These are phyloP conservation scores for Rallus limicola DNA, from an alignment of 2,113 vertebrate species.

Conservation along the genomic window DNA sequence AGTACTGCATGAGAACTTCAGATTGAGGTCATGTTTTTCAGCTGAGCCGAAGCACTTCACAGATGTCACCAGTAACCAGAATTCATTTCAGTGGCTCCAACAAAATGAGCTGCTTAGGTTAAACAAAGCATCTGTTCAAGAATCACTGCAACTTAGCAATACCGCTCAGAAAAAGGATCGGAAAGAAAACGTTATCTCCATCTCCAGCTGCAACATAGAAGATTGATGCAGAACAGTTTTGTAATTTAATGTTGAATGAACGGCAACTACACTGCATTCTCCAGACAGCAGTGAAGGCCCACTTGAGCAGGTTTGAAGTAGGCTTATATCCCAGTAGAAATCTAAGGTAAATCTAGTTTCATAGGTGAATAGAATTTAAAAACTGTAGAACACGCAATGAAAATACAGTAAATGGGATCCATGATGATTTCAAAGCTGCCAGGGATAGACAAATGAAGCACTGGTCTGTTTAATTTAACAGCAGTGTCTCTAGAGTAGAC, in stretches of 20 bases:
- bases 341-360: background rate
- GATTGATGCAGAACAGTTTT: background rate
- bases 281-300: background rate
- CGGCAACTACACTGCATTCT: background rate
- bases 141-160: background rate
- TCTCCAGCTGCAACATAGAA: background rate
- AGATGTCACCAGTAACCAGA: background rate
- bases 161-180: background rate
- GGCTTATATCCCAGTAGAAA: background rate
- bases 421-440: background rate
- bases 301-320: background rate
- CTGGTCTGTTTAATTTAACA: background rate
- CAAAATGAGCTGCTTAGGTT: background rate
- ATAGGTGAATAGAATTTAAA: background rate
- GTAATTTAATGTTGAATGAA: background rate
- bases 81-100: background rate
- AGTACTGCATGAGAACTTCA: background rate
- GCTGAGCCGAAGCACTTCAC: background rate
- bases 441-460: background rate
- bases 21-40: background rate
- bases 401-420: background rate
- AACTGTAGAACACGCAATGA: background rate
- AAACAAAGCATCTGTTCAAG: background rate
- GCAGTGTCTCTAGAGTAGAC: background rate
- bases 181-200: background rate